Conservation (phyloP, 2,113 vertebrate genomes). For the Brachyistius frenatus region DNA sequence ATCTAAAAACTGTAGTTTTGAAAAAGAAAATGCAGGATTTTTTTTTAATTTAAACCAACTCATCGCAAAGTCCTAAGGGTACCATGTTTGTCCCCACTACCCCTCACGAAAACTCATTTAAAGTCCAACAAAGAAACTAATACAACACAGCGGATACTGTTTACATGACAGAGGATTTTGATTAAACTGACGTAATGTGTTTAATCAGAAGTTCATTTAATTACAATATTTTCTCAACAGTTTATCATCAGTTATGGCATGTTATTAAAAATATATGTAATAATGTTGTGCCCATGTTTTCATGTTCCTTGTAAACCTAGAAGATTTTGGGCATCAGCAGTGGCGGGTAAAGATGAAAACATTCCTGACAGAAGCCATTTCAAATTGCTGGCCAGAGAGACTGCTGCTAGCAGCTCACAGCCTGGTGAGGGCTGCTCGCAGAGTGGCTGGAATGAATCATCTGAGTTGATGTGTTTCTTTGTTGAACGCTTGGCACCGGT, state of each 20-base stretch:
- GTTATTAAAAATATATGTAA: slow-evolving; percentile 7
- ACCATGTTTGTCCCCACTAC: slow-evolving; percentile 12
- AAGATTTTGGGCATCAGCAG: slow-evolving; percentile 42
- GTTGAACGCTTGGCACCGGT: slow-evolving; percentile 71
- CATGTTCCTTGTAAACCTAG: slow-evolving; percentile 38
- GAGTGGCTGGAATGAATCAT: slow-evolving; percentile 72
- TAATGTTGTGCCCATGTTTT: slow-evolving; percentile 20
- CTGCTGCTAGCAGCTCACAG: slow-evolving; percentile 45
- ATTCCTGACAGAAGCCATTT: slow-evolving; percentile 61
- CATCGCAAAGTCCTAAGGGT: slow-evolving; percentile 26
- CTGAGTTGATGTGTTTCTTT: slow-evolving; percentile 72
- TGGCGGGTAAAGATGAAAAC: slow-evolving; percentile 35
- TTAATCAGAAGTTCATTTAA: slow-evolving; percentile 46
- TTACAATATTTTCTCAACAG: not conserved
- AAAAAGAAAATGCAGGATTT: slow-evolving; percentile 7
- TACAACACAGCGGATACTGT: slow-evolving; percentile 16
- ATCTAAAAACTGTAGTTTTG: not conserved
- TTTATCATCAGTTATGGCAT: slow-evolving; percentile 14
- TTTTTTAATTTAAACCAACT: slow-evolving; percentile 26
- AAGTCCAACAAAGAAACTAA: slow-evolving; percentile 7
- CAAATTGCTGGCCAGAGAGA: slow-evolving; percentile 45
- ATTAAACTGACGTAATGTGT: slow-evolving; percentile 53
- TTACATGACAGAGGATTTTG: slow-evolving; percentile 37
- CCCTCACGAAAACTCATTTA: not conserved
- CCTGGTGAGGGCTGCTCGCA: slow-evolving; percentile 56